A percentile compares a stretch with the other conserved stretches of the same genome.
phyloP scores from a whole-genome alignment of 1,140 invertebrate genomes.

The Pararge aegeria region DNA sequence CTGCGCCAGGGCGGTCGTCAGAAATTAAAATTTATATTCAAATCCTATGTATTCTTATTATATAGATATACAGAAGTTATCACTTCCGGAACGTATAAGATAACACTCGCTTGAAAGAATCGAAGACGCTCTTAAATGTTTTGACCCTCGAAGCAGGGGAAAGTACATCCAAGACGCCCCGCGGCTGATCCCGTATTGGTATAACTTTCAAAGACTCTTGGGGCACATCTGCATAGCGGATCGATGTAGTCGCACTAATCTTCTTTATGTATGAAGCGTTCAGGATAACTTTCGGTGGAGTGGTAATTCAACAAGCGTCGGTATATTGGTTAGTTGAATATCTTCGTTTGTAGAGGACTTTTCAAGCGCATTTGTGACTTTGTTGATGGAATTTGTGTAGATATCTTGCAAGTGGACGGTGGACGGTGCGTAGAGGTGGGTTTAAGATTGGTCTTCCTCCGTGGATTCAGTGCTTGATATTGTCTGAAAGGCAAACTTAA shows the following conservation, averaged over 20 bases:
- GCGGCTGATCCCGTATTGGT: constrained; percentile 34
- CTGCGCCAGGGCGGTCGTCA: too few relatives aligned
- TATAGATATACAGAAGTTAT: too few relatives aligned
- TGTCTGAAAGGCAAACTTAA: constrained; percentile 26
- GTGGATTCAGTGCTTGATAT: constrained; percentile 28
- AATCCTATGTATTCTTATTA: too few relatives aligned
- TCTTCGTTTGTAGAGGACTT: constrained; percentile 20
- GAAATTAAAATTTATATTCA: too few relatives aligned
- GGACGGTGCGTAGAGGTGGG: constrained; percentile 28
- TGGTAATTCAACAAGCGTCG: constrained; percentile 26
- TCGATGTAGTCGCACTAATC: neutral
- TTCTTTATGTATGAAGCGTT: constrained; percentile 29
- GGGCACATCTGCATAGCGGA: constrained; percentile 25
- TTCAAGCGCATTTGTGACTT: constrained; percentile 11
- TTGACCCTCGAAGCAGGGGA: constrained; percentile 47
- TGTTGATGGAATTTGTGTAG: constrained; percentile 28
- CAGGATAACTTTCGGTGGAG: constrained; percentile 12
- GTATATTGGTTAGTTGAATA: constrained; percentile 24
- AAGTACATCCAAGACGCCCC: constrained; percentile 50
- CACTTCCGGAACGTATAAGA: constrained; percentile 45
- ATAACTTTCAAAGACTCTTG: constrained; percentile 27
- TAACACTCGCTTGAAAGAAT: constrained; percentile 41
- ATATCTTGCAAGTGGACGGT: constrained; percentile 46
- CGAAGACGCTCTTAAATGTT: constrained; percentile 48
- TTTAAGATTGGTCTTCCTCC: constrained; percentile 33